Base-by-base conservation (phyloP, 2,888 invertebrate species). In the Drosophila meridiana region DNA sequence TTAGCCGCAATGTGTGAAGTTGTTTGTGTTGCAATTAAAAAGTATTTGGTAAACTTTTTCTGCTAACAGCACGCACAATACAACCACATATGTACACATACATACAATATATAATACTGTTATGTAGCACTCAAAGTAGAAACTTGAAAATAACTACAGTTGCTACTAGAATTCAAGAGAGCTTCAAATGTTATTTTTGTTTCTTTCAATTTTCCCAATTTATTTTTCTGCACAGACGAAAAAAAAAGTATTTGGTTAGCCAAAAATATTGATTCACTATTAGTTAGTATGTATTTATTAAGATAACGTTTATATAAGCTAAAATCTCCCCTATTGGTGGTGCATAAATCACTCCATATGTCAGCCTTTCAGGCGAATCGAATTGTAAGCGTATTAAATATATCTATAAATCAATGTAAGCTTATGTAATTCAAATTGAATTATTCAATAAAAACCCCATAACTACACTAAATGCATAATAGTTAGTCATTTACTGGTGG, bases 401-500 rank as follows among this genome's bases (percentile, higher is more conserved):
- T 48, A 7, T 30, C 3, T 30, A 14, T n/a, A 32, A 32, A 50
- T 50, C 32, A 32, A 32, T 50, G 3, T 20, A 20, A 50, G n/a
- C 32, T 52, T 20, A 7, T 13, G 20, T 20, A 11, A 6, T 34
- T 38, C 8, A 26, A 4, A 7, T 53, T 34, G 11, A 34, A 34
- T 32, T 20, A 34, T 28, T 55, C 26, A 55, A 28, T 55, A 4
- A 38, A 28, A 38, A 4, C 9, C 38, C 28, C 38, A 34, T 26
- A 45, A 14, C 45, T n/a, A 34, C 7, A 13, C 9, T 61, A 42
- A 56, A 43, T 20, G 47, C 28, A 40, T 72, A 65, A 72, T 72
- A 72, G 67, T 14, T n/a, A 55, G 34, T 71, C 53, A 59, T 73
- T 69, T 59, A 36, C 28, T 53, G 53, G 30, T 56, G 36, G 67